A percentile compares a stretch with the other conserved stretches of the same genome.
phyloP scores from a whole-genome alignment of 2,113 vertebrate genomes.

The Percopsis transmontana region DNA sequence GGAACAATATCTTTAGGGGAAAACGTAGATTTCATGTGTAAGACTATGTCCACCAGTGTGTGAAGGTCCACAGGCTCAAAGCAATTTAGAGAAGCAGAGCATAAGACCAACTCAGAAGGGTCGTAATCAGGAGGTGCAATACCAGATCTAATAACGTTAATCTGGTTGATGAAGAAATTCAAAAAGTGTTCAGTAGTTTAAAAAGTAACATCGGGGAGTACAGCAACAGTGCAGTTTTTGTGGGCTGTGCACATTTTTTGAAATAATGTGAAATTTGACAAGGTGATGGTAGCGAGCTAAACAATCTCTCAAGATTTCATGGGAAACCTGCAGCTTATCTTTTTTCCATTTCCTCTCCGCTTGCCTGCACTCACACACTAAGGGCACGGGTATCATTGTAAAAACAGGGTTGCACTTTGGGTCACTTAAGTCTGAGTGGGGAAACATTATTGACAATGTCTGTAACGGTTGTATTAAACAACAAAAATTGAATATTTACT shows the following conservation, averaged over 20 bases:
- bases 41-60: background rate
- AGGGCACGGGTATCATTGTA: background rate
- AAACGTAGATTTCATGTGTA: background rate
- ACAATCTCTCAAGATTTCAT: background rate
- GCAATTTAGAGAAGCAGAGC: background rate
- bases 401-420: background rate
- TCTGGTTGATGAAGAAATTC: background rate
- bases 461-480: background rate
- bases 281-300: background rate
- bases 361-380: background rate
- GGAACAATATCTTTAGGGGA: background rate
- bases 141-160: background rate
- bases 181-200: background rate
- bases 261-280: background rate
- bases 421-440: background rate
- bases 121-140: background rate
- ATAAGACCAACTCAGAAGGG: background rate
- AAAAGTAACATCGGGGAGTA: background rate
- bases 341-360: background rate
- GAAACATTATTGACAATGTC: background rate
- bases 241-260: background rate
- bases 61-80: background rate
- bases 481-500: too few species aligned
- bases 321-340: background rate
- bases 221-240: background rate